Evolutionary conservation across 2,797 vertebrate species (phyloP).

Genomic region (Sylvilagus floridanus): DNA sequence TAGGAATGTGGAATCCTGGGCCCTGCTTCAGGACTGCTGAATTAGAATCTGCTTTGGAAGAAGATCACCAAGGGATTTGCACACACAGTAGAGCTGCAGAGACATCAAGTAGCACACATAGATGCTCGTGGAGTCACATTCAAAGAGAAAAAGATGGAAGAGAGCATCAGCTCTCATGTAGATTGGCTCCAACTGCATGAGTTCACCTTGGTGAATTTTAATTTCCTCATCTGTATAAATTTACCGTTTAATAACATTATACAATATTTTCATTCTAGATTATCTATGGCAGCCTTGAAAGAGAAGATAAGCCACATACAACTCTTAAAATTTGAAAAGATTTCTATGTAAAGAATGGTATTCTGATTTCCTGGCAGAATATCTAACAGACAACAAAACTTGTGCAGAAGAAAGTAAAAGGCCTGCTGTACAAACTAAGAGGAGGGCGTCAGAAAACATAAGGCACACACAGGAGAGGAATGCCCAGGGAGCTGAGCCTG

Average conservation of each 20-base stretch:
- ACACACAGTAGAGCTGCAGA: background rate
- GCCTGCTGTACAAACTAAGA: background rate
- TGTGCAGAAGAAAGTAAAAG: slow-evolving; percentile 16
- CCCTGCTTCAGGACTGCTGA: background rate
- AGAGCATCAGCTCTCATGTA: background rate
- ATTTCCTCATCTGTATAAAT: slow-evolving; percentile 23
- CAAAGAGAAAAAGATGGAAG: background rate
- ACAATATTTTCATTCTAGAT: slow-evolving; percentile 26
- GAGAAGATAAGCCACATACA: background rate
- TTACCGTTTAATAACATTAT: background rate
- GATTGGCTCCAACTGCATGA: background rate
- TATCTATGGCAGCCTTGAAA: background rate
- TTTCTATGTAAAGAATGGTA: background rate
- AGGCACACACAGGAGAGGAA: background rate
- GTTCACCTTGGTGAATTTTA: background rate
- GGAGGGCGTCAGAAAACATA: background rate
- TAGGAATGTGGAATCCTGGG: background rate
- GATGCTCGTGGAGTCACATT: background rate
- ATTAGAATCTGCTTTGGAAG: slow-evolving; percentile 22
- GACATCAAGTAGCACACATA: background rate
- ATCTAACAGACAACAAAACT: background rate
- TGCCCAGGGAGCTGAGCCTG: background rate
- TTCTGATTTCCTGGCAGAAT: background rate
- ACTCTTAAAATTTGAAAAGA: background rate
- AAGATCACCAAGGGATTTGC: background rate